Evolutionary conservation across 2,888 invertebrate genomes (phyloP), one percentile per base, ranked within the genome.

Genomic region (Scaptomyza cyrtandrae): DNA sequence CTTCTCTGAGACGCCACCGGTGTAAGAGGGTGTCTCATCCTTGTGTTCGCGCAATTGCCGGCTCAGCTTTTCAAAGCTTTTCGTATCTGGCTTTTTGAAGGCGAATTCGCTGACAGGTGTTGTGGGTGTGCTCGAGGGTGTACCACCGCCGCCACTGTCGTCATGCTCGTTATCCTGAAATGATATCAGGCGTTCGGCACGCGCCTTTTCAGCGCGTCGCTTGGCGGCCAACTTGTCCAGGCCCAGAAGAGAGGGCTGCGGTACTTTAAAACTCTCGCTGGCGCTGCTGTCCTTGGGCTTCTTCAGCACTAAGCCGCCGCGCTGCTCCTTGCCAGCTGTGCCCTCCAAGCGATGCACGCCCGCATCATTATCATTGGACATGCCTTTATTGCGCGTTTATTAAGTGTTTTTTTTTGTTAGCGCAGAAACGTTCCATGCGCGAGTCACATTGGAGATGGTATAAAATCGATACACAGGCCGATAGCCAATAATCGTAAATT

Each of bases 11-110:
- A 98, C 96, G 6, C 98, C 98, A 5, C 98, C 98, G 0, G 98
- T 98, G 89, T 98, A 95, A 0, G 98, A 97, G 0, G 99, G 99
- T 0, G 98, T 98, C 93, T 99, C 98, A 85, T 96, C 96, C 81
- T 95, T 94, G 11, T 95, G 94, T 52, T 94, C 93, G 50, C 98
- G 94, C 88, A 98, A 97, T 90, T 96, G 95, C 49, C 96, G 86
- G 35, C 86, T 90, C 2, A 91, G 58, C 63, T 91, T 92, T 33
- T 92, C 90, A 48, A 89, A 89, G 80, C 86, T 90, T 56, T 85
- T 88, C 6, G 84, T 89, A 64, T 91, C 91, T 1, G 90, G 91
- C 13, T 90, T 92, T 70, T 92, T 92, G 50, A 92, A 92, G 2
- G 90, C 86, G 14, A 90, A 90, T 53, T 92, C 92, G 31, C 85